Evolutionary conservation across 2,888 invertebrate genomes (phyloP).

Genomic region (Pammene aurita): DNA sequence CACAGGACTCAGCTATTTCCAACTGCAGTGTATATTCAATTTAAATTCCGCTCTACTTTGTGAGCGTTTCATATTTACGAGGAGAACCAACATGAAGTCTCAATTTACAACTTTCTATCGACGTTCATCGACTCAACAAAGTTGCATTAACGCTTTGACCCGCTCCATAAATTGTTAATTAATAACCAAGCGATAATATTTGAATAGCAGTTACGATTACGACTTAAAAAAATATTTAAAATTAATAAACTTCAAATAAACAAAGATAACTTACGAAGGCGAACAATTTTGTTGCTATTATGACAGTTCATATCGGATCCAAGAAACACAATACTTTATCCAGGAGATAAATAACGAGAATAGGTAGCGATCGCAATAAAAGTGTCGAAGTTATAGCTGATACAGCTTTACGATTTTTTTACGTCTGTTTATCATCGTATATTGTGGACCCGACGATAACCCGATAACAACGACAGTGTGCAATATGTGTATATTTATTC

Average conservation of each 20-base stretch:
- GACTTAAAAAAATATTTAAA: neutral
- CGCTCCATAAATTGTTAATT: neutral
- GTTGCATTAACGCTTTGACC: slow-evolving; percentile 19
- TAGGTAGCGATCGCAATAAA: slow-evolving; percentile 46
- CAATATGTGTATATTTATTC: slow-evolving; percentile 48
- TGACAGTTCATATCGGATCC: slow-evolving; percentile 10
- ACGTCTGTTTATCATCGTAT: slow-evolving; percentile 52
- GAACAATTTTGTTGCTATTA: neutral
- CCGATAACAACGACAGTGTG: slow-evolving; percentile 46
- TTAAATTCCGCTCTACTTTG: slow-evolving; percentile 22
- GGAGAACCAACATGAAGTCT: neutral
- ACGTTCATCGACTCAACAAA: neutral
- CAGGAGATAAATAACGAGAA: slow-evolving; percentile 27
- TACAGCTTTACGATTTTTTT: slow-evolving; percentile 53
- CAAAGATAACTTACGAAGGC: neutral
- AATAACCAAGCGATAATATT: slow-evolving; percentile 7
- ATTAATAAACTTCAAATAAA: slow-evolving; percentile 10
- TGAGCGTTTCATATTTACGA: slow-evolving; percentile 17
- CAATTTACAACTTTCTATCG: neutral
- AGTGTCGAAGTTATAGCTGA: slow-evolving; percentile 50
- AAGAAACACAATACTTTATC: slow-evolving; percentile 20
- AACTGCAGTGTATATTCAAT: slow-evolving; percentile 23
- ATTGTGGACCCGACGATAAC: slow-evolving; percentile 47
- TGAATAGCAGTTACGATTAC: slow-evolving; percentile 2
- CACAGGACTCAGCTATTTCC: slow-evolving; percentile 2